Evolutionary conservation across 2,113 vertebrate genomes (phyloP).

Genomic region (Tympanuchus pallidicinctus): DNA sequence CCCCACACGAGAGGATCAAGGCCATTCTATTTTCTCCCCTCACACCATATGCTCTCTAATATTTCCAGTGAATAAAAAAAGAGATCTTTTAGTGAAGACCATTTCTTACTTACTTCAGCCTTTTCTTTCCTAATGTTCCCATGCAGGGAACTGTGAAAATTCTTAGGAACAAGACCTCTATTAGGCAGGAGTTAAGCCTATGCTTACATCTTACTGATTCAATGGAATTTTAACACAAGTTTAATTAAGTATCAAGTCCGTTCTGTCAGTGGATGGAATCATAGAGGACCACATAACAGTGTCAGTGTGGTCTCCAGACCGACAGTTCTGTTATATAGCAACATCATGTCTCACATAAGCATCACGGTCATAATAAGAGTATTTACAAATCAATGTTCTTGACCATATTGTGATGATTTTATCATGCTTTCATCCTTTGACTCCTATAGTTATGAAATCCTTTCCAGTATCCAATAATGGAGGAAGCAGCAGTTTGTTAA

Average conservation of each 20-base stretch:
- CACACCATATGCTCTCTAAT: background rate
- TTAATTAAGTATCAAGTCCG: background rate
- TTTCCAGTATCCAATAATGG: background rate
- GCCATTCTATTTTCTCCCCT: background rate
- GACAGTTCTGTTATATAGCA: background rate
- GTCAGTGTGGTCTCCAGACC: accelerated
- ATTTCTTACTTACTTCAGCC: background rate
- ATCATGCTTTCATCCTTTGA: background rate
- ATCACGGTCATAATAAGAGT: background rate
- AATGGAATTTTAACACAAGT: background rate
- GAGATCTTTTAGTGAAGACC: background rate
- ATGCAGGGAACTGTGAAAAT: background rate
- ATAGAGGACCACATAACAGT: background rate
- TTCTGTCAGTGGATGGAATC: background rate
- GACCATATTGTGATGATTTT: background rate
- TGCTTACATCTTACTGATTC: background rate
- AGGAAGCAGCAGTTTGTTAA: background rate
- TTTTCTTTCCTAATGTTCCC: background rate
- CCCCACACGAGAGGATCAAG: background rate
- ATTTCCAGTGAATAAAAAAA: background rate
- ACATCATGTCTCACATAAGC: background rate
- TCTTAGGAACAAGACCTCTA: background rate
- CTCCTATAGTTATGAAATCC: background rate
- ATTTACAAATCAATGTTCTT: background rate
- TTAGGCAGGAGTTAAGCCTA: background rate